Evolutionary conservation across 1,140 invertebrate species (phyloP), one percentile per base, ranked within the genome.

Genomic region (Coenobita brevimanus): DNA sequence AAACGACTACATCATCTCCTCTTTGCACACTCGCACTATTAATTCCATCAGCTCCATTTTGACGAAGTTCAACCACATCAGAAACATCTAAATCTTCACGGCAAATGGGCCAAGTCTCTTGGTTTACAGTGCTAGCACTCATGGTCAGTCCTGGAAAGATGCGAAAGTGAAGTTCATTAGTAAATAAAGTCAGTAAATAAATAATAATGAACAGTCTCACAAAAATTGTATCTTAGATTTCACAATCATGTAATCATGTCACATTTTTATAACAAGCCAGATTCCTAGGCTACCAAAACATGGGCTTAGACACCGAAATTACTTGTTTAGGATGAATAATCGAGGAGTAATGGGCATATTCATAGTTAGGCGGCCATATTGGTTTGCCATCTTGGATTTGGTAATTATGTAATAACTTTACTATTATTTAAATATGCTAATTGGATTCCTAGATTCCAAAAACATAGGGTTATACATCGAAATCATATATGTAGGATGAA

Each of bases 141-240:
- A n/a, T n/a, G n/a, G 2, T 2, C 41, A 76, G 33, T 36, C 38
- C 33, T 3, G 38, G 10, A 76, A 36, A 76, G 0, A 76, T 76
- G 21, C 38, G 27, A 2, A 76, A 76, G 41, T 73, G 36, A 73
- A 73, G 33, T 2, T 73, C 69, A 73, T 73, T 30, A 73, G 27
- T 73, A 73, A 30, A 73, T 73, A 73, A 27, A 73, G 21, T 73
- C 27, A 1, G 69, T 33, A 73, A 73, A 73, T 73, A 73, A 73
- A 73, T 73, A 36, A 73, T 21, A 21, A 30, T 6, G 17, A 3
- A 73, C 67, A 73, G 0, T 8, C 69, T 1, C 36, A 30, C 8
- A 10, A 30, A 73, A 73, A 6, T 30, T 36, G 13, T 57, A 57
- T 57, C 54, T 13, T 57, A n/a, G 54, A 57, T 57, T 57, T 57